Percentiles rank a stretch among this genome's conserved stretches.
phyloP scores from a whole-genome alignment of 2,113 vertebrate species.

The Merops nubicus region DNA sequence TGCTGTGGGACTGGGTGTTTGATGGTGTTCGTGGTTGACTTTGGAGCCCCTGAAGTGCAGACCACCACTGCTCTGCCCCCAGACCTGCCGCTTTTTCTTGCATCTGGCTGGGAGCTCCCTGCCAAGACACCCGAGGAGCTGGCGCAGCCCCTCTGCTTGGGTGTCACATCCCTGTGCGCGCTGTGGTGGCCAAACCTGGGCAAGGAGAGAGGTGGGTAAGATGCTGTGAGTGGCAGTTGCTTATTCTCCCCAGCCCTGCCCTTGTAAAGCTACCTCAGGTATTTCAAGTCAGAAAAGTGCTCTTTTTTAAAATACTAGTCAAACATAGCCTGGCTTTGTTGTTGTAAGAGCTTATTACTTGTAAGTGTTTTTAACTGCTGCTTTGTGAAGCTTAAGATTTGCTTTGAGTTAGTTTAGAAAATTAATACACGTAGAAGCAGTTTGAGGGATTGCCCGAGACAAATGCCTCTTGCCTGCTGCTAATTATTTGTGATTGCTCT shows the following conservation, averaged over 20 bases:
- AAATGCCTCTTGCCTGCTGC: neutral
- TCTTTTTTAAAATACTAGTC: neutral
- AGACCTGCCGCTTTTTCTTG: rapidly evolving
- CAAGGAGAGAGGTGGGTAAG: neutral
- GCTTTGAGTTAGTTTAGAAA: conserved; percentile 10
- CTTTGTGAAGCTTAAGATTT: conserved; percentile 3
- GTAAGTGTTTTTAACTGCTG: conserved; percentile 1
- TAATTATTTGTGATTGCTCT: neutral
- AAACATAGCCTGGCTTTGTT: neutral
- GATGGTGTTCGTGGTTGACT: neutral
- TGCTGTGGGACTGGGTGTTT: neutral
- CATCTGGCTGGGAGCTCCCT: neutral
- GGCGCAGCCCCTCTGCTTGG: rapidly evolving
- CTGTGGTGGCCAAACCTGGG: neutral
- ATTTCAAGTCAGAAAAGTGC: neutral
- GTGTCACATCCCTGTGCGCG: rapidly evolving
- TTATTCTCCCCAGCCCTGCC: neutral
- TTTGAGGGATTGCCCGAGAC: conserved; percentile 1
- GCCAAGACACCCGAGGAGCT: rapidly evolving
- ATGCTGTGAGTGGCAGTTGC: neutral
- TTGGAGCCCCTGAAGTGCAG: neutral
- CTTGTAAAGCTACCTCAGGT: neutral
- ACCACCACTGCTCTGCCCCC: neutral
- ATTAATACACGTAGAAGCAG: neutral
- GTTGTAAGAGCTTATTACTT: neutral